phyloP scores from a whole-genome alignment of 2,888 invertebrate species.

The Podotricha telesiphe region DNA sequence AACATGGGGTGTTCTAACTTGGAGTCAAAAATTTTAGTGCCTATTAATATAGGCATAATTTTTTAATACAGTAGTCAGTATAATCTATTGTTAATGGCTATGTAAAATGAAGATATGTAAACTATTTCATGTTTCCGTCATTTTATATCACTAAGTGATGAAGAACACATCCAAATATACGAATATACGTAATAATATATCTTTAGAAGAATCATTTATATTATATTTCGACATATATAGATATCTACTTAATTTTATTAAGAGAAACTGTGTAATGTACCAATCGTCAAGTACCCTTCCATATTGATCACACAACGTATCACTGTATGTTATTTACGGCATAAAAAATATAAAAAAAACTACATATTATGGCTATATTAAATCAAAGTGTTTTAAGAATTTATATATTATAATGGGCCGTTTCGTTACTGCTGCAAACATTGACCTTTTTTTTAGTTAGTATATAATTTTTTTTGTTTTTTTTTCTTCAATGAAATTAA shows the following conservation, averaged over 20 bases:
- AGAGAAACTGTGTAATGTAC: slow-evolving; percentile 56
- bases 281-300: slow-evolving; percentile 45
- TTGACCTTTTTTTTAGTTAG: not conserved
- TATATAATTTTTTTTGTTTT: not conserved
- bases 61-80: slow-evolving; percentile 35
- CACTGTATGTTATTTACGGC: slow-evolving; percentile 38
- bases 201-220: slow-evolving; percentile 52
- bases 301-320: slow-evolving; percentile 48
- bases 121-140: slow-evolving; percentile 59
- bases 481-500: not conserved
- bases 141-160: slow-evolving; percentile 54
- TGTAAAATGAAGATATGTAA: slow-evolving; percentile 72
- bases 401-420: slow-evolving; percentile 12
- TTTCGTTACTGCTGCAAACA: slow-evolving; percentile 20
- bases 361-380: slow-evolving; percentile 20
- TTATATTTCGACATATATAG: slow-evolving; percentile 53
- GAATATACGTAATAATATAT: slow-evolving; percentile 50
- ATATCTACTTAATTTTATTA: slow-evolving; percentile 74
- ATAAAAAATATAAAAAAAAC: slow-evolving; percentile 25
- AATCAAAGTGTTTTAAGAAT: slow-evolving; percentile 7
- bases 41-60: slow-evolving; percentile 65
- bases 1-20: slow-evolving; percentile 19
- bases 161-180: slow-evolving; percentile 51
- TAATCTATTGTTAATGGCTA: slow-evolving; percentile 55
- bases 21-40: slow-evolving; percentile 43